A percentile compares a stretch with the other conserved stretches of the same genome.
Evolutionary conservation across 2,888 invertebrate species (phyloP).

Genomic region (Deilephila porcellus): DNA sequence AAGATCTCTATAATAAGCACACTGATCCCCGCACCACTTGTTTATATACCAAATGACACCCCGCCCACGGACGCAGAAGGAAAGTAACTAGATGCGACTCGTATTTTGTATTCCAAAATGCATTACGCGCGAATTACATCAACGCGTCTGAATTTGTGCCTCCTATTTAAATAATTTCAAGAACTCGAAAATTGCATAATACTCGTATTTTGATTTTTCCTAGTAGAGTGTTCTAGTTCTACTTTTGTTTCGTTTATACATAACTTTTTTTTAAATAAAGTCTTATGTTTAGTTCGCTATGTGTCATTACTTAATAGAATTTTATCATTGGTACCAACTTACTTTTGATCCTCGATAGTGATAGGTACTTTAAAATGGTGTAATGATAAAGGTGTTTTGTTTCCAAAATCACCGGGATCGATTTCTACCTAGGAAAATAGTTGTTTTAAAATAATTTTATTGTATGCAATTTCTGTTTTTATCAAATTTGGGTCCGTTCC

Average conservation of each 20-base stretch:
- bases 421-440: no score
- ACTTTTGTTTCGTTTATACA: not conserved
- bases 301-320: no score
- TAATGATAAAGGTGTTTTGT: no score
- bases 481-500: no score
- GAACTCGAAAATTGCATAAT: not conserved
- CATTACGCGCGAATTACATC: slow-evolving; percentile 22
- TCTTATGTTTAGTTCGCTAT: no score
- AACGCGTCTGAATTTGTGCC: not conserved
- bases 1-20: slow-evolving; percentile 64
- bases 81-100: slow-evolving; percentile 69
- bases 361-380: no score
- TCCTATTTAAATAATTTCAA: slow-evolving; percentile 11
- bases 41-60: slow-evolving; percentile 70
- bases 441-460: no score
- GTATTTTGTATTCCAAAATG: slow-evolving; percentile 41
- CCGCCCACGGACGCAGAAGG: slow-evolving; percentile 69
- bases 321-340: no score
- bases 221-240: not conserved
- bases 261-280: no score
- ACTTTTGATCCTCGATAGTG: no score
- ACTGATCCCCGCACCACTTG: slow-evolving; percentile 62
- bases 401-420: no score
- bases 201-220: not conserved
- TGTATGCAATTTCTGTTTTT: no score